Conservation (phyloP, 2,888 invertebrate species). For the Chouioia cunea region DNA sequence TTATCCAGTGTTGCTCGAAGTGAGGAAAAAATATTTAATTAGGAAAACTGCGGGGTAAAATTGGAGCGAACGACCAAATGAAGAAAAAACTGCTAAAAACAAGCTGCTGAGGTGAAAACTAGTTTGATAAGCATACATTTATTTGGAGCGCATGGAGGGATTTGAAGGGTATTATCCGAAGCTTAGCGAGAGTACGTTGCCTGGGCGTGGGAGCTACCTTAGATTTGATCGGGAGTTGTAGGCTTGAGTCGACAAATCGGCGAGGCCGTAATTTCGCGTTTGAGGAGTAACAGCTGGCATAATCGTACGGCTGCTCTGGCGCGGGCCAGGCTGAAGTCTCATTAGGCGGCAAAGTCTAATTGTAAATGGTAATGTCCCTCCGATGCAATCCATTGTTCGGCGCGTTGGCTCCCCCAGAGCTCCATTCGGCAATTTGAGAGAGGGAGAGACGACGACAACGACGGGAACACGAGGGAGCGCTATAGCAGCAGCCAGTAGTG, state of each 20-base stretch:
- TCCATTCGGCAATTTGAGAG: conserved; percentile 30
- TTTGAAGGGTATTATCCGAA: conserved; percentile 1
- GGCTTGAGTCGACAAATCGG: conserved; percentile 26
- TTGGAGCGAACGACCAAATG: neutral
- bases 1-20: neutral
- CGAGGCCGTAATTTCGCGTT: conserved; percentile 27
- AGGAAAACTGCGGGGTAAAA: neutral
- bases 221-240: neutral
- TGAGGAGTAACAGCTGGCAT: conserved; percentile 41
- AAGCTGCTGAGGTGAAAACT: neutral
- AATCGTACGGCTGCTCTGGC: conserved; percentile 25
- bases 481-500: neutral
- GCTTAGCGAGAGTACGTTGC: neutral
- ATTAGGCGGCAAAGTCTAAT: conserved; percentile 46
- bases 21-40: conserved; percentile 1
- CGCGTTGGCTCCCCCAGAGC: neutral
- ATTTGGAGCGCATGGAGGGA: neutral
- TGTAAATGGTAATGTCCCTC: conserved; percentile 49
- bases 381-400: conserved; percentile 39
- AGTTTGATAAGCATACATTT: neutral
- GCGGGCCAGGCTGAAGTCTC: conserved; percentile 38
- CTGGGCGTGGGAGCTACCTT: neutral
- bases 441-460: conserved; percentile 24
- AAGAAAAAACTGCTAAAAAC: conserved; percentile 13
- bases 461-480: conserved; percentile 40